A percentile compares a stretch with the other conserved stretches of the same genome.
These are phyloP conservation scores for Plectropomus leopardus DNA, from an alignment of 2,113 vertebrate genomes.

Conservation along the genomic window DNA sequence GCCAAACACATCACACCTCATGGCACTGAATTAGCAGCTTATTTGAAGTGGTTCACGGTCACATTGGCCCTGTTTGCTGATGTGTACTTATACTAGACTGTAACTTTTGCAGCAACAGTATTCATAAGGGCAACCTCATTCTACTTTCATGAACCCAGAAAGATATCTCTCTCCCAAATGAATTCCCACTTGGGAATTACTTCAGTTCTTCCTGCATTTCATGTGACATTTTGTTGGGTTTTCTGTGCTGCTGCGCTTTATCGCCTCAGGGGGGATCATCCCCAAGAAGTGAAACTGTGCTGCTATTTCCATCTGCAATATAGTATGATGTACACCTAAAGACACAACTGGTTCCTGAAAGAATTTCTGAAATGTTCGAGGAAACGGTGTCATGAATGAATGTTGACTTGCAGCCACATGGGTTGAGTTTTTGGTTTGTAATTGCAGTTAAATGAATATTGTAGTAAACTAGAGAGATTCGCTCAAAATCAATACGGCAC, in stretches of 20 bases:
- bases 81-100: neutral
- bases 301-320: neutral
- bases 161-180: neutral
- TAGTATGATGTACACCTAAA: neutral
- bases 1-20: neutral
- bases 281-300: neutral
- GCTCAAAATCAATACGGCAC: too few species aligned
- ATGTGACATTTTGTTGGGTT: neutral
- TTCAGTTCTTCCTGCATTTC: neutral
- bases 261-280: neutral
- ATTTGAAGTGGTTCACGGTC: neutral
- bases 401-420: too few species aligned
- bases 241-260: neutral
- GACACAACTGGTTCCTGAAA: neutral
- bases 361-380: neutral
- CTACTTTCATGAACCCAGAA: conserved; percentile 1
- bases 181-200: neutral
- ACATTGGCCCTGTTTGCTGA: neutral
- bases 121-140: neutral
- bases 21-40: neutral
- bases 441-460: neutral
- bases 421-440: too few species aligned
- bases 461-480: neutral
- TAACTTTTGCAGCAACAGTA: neutral
- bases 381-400: neutral